phyloP scores from a whole-genome alignment of 2,797 vertebrate species.

The Pelodytes ibericus region DNA sequence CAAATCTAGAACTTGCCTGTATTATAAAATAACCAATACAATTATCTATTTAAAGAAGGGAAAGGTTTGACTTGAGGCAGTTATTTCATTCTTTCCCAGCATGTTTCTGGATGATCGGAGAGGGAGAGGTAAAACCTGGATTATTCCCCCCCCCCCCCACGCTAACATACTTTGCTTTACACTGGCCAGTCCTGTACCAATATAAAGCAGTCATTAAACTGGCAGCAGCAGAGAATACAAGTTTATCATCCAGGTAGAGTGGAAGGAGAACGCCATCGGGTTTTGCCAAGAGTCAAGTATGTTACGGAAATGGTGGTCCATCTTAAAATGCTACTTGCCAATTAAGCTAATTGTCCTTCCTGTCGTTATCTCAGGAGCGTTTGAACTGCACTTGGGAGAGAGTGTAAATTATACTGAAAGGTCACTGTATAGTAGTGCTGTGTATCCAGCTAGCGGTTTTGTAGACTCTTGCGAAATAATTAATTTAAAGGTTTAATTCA shows the following conservation, averaged over 20 bases:
- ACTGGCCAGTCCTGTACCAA: not conserved
- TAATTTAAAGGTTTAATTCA: not conserved
- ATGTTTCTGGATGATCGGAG: too few species aligned
- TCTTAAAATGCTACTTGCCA: not conserved
- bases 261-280: not conserved
- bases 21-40: too few species aligned
- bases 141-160: too few species aligned
- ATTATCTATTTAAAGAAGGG: too few species aligned
- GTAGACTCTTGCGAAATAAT: not conserved
- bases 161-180: not conserved
- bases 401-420: not conserved
- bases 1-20: too few species aligned
- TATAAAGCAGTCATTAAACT: not conserved
- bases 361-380: not conserved
- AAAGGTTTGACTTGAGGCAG: too few species aligned
- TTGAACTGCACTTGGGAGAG: not conserved
- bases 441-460: not conserved
- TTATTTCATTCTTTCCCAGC: too few species aligned
- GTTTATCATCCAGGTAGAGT: not conserved
- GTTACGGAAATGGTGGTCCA: not conserved
- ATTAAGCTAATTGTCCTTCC: constrained; percentile 2
- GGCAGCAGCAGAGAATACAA: not conserved
- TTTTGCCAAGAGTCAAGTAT: not conserved
- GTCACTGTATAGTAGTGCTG: not conserved
- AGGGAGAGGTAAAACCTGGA: too few species aligned